A percentile compares a stretch with the other conserved stretches of the same genome.
Evolutionary conservation across 2,113 vertebrate genomes (phyloP).

Genomic region (Dendropsophus ebraccatus): DNA sequence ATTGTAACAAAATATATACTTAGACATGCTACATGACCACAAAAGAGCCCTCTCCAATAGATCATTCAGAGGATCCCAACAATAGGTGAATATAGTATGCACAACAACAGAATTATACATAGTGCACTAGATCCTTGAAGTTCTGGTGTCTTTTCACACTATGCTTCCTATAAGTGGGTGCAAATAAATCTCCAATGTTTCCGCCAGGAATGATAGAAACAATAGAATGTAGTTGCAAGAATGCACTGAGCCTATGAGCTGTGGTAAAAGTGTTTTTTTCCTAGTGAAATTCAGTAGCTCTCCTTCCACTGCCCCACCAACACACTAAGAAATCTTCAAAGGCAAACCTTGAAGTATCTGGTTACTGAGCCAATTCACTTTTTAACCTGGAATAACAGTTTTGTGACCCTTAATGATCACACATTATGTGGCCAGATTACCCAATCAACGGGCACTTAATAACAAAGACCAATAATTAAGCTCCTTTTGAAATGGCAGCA

Average conservation of each 20-base stretch:
- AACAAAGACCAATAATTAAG: conserved; percentile 58
- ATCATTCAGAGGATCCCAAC: not conserved
- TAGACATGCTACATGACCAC: not conserved
- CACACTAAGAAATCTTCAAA: conserved; percentile 52
- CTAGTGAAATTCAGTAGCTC: conserved; percentile 43
- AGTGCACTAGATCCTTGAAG: not conserved
- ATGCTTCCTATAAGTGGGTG: not conserved
- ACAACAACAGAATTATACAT: not conserved
- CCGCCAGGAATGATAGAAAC: conserved; percentile 8
- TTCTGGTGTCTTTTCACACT: not conserved
- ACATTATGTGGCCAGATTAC: conserved; percentile 59
- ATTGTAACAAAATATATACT: too few relatives aligned
- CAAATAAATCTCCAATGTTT: not conserved
- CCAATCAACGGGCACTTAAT: conserved; percentile 58
- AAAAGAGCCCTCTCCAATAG: not conserved
- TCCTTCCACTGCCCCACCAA: conserved; percentile 44
- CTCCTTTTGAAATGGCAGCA: conserved; percentile 49
- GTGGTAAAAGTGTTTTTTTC: conserved; percentile 22
- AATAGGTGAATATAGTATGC: not conserved
- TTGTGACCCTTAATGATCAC: conserved; percentile 57
- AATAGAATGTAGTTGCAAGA: not conserved
- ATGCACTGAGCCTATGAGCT: not conserved
- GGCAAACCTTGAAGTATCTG: conserved; percentile 47
- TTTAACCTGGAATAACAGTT: conserved; percentile 58
- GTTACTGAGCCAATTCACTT: conserved; percentile 58